A percentile compares a stretch with the other conserved stretches of the same genome.
Evolutionary conservation across 2,797 vertebrate genomes (phyloP).

Genomic region (Anguilla marmorata): DNA sequence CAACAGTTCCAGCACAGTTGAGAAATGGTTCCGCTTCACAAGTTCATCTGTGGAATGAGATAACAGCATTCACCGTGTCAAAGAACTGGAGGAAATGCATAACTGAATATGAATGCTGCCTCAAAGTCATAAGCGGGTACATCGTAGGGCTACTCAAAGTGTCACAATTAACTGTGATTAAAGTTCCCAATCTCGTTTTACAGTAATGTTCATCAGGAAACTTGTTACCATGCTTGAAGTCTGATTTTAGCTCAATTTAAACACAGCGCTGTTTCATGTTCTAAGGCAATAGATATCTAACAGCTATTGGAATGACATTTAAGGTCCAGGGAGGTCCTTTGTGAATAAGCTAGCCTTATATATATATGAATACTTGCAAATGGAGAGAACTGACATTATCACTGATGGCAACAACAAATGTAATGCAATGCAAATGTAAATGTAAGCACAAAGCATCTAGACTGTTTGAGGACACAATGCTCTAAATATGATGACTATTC

Average conservation of each 20-base stretch:
- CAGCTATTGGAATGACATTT: neutral
- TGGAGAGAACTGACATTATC: neutral
- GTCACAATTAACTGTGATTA: neutral
- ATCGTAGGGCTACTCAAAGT: neutral
- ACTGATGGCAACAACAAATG: neutral
- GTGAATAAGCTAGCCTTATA: neutral
- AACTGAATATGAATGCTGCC: neutral
- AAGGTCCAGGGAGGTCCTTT: neutral
- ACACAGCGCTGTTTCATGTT: neutral
- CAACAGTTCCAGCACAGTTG: neutral
- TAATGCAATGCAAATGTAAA: too few species aligned
- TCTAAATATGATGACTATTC: neutral
- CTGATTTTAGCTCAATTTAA: neutral
- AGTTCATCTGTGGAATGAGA: neutral
- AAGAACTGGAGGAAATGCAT: neutral
- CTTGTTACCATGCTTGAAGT: neutral
- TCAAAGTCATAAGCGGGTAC: neutral
- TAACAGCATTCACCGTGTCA: neutral
- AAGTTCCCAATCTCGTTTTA: neutral
- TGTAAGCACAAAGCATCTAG: neutral
- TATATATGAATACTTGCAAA: neutral
- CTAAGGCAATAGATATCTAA: neutral
- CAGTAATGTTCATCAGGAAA: neutral
- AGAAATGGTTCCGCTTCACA: neutral
- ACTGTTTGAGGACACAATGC: neutral